Percentiles rank a stretch among this genome's conserved stretches.
Conservation (phyloP, 2,113 vertebrate genomes). For the Lasiurus borealis region DNA sequence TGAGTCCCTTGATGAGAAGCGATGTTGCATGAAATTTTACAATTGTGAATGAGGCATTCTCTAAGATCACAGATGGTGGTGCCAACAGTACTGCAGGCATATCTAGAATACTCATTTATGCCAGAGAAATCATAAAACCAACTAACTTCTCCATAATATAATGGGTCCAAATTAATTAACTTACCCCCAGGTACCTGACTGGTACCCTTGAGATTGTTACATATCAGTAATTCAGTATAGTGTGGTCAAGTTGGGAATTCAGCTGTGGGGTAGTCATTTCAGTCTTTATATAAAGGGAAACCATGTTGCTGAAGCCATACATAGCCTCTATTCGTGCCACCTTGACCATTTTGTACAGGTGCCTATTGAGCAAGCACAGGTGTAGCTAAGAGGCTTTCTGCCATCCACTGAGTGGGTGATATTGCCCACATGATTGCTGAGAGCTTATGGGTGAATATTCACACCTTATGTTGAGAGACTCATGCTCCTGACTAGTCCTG, state of each 20-base stretch:
- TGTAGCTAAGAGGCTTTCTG: not conserved
- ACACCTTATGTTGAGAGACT: not conserved
- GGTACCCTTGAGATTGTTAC: not conserved
- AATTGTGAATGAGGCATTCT: not conserved
- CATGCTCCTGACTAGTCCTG: not conserved
- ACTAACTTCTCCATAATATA: conserved; percentile 12
- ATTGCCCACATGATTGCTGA: not conserved
- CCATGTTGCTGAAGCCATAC: not conserved
- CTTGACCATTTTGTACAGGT: not conserved
- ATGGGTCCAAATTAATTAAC: conserved; percentile 40
- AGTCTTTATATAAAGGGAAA: not conserved
- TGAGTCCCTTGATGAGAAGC: conserved; percentile 16
- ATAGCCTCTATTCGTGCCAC: not conserved
- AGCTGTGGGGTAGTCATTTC: not conserved
- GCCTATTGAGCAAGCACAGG: not conserved
- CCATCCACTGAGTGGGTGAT: not conserved
- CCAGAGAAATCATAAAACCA: conserved; percentile 3
- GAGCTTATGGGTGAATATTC: not conserved
- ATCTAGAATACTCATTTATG: conserved; percentile 22
- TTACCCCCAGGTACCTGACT: not conserved
- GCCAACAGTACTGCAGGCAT: not conserved
- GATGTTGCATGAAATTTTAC: conserved; percentile 3
- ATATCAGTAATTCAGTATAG: conserved; percentile 11
- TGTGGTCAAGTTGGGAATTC: not conserved
- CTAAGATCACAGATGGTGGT: not conserved